A percentile compares a stretch with the other conserved stretches of the same genome.
Evolutionary conservation across 2,888 invertebrate genomes (phyloP).

Genomic region (Heliconius ismenius): DNA sequence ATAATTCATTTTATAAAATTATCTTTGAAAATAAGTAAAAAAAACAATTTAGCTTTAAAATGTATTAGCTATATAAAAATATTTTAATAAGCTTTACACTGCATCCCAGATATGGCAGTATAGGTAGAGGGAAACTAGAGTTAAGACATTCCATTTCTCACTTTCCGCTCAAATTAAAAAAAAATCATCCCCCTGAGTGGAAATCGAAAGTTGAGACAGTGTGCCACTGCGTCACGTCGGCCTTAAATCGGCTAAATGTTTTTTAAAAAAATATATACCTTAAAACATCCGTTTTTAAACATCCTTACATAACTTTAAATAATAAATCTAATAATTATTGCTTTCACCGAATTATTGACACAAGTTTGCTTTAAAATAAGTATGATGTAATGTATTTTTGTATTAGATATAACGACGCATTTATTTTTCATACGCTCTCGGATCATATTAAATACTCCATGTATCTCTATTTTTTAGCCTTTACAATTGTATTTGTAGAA

Average conservation of each 20-base stretch:
- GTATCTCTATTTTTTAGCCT: conserved; percentile 25
- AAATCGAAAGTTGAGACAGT: too few species aligned
- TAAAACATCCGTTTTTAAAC: too few species aligned
- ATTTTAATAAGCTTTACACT: not conserved
- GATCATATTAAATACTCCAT: conserved; percentile 33
- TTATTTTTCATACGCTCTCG: conserved; percentile 44
- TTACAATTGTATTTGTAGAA: conserved; percentile 28
- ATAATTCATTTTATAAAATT: conserved; percentile 39
- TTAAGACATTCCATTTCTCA: too few species aligned
- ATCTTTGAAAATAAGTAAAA: too few species aligned
- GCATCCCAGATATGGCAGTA: not conserved
- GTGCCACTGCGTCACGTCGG: too few species aligned
- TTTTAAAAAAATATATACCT: not conserved
- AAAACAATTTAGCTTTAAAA: not conserved
- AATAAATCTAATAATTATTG: not conserved
- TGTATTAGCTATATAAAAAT: not conserved
- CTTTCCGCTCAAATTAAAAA: too few species aligned
- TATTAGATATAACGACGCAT: conserved; percentile 50
- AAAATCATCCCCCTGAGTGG: too few species aligned
- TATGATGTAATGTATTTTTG: conserved; percentile 45
- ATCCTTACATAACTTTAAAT: too few species aligned
- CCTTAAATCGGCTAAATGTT: not conserved
- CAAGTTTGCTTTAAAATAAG: conserved; percentile 8
- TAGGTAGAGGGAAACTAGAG: not conserved
- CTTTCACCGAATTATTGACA: conserved; percentile 43